These are phyloP conservation scores for Cryptocephalus primarius DNA, from an alignment of 2,888 invertebrate species.

Conservation along the genomic window DNA sequence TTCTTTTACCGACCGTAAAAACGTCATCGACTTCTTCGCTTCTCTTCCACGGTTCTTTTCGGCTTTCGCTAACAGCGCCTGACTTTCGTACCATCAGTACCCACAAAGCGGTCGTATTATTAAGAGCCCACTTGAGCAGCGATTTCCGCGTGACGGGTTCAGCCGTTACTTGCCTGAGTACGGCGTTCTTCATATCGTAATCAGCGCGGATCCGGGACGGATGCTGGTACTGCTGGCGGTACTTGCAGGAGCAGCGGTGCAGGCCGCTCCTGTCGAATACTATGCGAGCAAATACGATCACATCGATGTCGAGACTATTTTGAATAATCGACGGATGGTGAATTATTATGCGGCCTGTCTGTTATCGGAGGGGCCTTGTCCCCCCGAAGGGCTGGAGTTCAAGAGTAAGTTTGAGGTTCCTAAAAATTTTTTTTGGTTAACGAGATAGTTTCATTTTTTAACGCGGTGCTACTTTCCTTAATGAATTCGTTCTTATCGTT, in stretches of 20 bases:
- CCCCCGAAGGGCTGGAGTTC: slow-evolving; percentile 60
- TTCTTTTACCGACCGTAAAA: no score
- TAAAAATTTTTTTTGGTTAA: background rate
- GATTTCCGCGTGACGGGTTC: no score
- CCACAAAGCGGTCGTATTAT: no score
- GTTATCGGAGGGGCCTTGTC: slow-evolving; percentile 54
- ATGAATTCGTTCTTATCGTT: background rate
- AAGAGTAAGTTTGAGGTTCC: slow-evolving; percentile 50
- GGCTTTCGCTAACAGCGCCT: no score
- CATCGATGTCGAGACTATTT: slow-evolving; percentile 55
- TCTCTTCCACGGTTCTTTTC: no score
- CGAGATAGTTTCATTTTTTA: background rate
- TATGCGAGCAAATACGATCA: slow-evolving; percentile 54
- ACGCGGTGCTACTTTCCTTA: background rate
- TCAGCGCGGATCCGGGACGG: no score
- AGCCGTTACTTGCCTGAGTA: no score
- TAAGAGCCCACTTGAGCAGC: no score
- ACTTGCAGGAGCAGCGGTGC: background rate
- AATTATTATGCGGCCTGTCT: slow-evolving; percentile 62
- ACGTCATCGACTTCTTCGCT: no score
- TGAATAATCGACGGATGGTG: slow-evolving; percentile 56
- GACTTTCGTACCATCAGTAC: no score
- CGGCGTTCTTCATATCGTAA: no score
- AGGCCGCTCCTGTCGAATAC: slow-evolving; percentile 5
- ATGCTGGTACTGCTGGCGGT: no score